Percentiles rank a stretch among this genome's conserved stretches.
phyloP scores from a whole-genome alignment of 1,140 invertebrate species.

The Eupeodes corollae region DNA sequence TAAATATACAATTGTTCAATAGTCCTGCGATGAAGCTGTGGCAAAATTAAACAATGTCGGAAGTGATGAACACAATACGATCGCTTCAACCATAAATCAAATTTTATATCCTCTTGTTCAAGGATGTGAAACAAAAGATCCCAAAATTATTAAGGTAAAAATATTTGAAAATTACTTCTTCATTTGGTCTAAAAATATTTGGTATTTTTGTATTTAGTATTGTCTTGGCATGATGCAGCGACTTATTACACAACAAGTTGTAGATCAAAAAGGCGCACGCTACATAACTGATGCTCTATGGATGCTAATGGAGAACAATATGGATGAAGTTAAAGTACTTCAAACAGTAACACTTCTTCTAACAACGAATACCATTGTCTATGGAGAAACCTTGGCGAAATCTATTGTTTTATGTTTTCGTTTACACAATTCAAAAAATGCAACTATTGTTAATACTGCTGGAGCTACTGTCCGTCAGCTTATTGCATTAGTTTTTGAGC shows the following conservation, averaged over 20 bases:
- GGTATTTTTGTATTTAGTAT: constrained; percentile 49
- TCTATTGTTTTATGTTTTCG: constrained; percentile 92
- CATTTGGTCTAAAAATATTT: constrained; percentile 26
- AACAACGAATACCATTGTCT: constrained; percentile 87
- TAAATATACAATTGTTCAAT: too few relatives aligned
- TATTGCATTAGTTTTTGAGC: constrained; percentile 92
- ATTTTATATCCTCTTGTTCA: constrained; percentile 94
- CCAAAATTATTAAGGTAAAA: constrained; percentile 83
- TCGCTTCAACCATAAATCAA: constrained; percentile 82
- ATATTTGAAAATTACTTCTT: not conserved
- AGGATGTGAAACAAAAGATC: constrained; percentile 95
- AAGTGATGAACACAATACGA: constrained; percentile 61
- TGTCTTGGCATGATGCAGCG: constrained; percentile 83
- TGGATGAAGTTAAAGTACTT: constrained; percentile 91
- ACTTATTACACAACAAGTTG: constrained; percentile 68
- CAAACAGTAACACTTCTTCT: constrained; percentile 91
- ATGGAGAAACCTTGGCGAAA: constrained; percentile 88
- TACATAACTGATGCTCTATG: constrained; percentile 89
- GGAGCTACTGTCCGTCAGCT: constrained; percentile 93
- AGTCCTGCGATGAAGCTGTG: constrained; percentile 93
- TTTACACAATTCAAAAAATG: constrained; percentile 77
- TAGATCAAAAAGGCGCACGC: constrained; percentile 79
- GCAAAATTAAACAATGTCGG: constrained; percentile 73
- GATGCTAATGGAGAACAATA: constrained; percentile 81
- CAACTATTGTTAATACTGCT: constrained; percentile 91